A percentile compares a stretch with the other conserved stretches of the same genome.
Evolutionary conservation across 2,888 invertebrate genomes (phyloP).

Genomic region (Drosophila borborema): DNA sequence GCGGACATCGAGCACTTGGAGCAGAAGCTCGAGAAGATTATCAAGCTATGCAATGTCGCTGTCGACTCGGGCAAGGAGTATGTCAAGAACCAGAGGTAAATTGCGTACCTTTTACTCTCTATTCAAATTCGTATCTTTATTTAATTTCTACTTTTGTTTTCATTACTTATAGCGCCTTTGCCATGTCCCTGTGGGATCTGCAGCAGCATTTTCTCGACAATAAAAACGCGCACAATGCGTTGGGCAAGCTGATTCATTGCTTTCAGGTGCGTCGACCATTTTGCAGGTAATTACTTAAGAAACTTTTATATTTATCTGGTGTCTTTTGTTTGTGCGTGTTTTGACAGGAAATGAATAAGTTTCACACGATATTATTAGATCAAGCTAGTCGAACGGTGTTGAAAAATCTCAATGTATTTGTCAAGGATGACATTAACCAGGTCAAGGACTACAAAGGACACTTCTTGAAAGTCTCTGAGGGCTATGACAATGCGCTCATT

Average conservation of each 20-base stretch:
- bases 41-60: slow-evolving; percentile 95
- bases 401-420: slow-evolving; percentile 95
- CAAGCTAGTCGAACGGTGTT: slow-evolving; percentile 96
- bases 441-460: slow-evolving; percentile 96
- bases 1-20: slow-evolving; percentile 94
- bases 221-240: slow-evolving; percentile 91
- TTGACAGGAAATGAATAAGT: slow-evolving; percentile 95
- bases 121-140: neutral
- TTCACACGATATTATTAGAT: slow-evolving; percentile 95
- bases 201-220: slow-evolving; percentile 95
- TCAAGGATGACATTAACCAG: slow-evolving; percentile 96
- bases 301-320: neutral
- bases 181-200: slow-evolving; percentile 95
- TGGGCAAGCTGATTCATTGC: slow-evolving; percentile 90
- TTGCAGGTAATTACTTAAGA: neutral
- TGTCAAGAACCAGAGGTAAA: slow-evolving; percentile 95
- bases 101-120: slow-evolving; percentile 7
- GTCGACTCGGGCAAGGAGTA: slow-evolving; percentile 96
- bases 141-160: slow-evolving; percentile 6
- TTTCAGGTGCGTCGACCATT: slow-evolving; percentile 87
- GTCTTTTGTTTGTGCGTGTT: slow-evolving; percentile 1
- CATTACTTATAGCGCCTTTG: slow-evolving; percentile 89
- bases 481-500: slow-evolving; percentile 93
- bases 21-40: slow-evolving; percentile 94
- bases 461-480: slow-evolving; percentile 97